A percentile compares a stretch with the other conserved stretches of the same genome.
Conservation (phyloP, 2,113 vertebrate species). For the Crotalus tigris region DNA sequence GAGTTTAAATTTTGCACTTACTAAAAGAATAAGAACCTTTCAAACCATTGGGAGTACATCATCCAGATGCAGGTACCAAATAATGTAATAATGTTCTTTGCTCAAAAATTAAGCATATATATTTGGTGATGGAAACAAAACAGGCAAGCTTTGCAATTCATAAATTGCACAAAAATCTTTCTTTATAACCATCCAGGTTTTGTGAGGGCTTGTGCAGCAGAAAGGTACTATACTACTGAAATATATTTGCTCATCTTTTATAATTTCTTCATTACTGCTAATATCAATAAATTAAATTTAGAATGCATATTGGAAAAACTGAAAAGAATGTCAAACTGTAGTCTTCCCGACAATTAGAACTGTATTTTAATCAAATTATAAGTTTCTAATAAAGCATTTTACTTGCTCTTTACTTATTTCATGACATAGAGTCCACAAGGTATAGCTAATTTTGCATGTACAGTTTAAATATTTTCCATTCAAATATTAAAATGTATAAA, state of each 20-base stretch:
- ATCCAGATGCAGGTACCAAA: conserved; percentile 11
- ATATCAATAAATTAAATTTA: conserved; percentile 27
- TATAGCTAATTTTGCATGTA: conserved; percentile 25
- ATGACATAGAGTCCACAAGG: conserved; percentile 4
- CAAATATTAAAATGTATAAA: neutral
- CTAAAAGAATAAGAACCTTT: conserved; percentile 27
- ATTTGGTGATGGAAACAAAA: neutral
- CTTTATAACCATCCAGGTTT: fast-evolving
- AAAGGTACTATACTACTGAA: fast-evolving
- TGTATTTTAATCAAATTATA: conserved; percentile 7
- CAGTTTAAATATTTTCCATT: conserved; percentile 14
- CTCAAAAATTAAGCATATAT: neutral
- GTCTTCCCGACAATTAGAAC: neutral
- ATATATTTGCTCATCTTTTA: conserved; percentile 30
- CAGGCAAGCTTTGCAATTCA: conserved; percentile 9
- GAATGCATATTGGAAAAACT: neutral
- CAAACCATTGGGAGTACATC: conserved; percentile 30
- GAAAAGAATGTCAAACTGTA: neutral
- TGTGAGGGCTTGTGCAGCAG: neutral
- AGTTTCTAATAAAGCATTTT: neutral
- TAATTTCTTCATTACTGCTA: conserved; percentile 1
- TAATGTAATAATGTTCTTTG: neutral
- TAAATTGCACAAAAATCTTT: conserved; percentile 23
- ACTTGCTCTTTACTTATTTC: conserved; percentile 21
- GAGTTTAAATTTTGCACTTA: conserved; percentile 4